Percentiles rank a stretch among this genome's conserved stretches.
Evolutionary conservation across 92 coral and sea anemone species (phyloP).

Genomic region (Meandrina meandrites): DNA sequence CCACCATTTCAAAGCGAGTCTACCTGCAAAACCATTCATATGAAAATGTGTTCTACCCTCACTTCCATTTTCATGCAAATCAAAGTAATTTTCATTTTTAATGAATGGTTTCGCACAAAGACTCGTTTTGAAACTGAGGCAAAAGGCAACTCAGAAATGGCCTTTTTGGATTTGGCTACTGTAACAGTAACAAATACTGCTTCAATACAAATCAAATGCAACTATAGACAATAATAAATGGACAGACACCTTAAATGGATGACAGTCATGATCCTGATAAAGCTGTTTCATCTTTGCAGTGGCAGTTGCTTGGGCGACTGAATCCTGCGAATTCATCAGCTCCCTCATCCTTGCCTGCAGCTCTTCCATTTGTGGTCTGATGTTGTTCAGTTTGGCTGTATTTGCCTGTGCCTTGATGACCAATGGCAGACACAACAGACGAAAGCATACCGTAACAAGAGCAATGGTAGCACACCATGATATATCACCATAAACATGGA

Average conservation of each 20-base stretch:
- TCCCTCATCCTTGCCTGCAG: conserved; percentile 82
- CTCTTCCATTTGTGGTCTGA: conserved; percentile 88
- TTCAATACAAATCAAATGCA: too few relatives aligned
- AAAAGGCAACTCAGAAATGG: too few relatives aligned
- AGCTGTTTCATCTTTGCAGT: conserved; percentile 72
- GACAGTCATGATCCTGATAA: conserved; percentile 86
- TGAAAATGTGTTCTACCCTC: too few relatives aligned
- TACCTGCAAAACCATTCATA: too few relatives aligned
- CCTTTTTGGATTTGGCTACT: too few relatives aligned
- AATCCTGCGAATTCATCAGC: conserved; percentile 77
- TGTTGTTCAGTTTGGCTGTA: conserved; percentile 91
- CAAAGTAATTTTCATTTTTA: too few relatives aligned
- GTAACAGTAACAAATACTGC: too few relatives aligned
- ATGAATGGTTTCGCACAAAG: too few relatives aligned
- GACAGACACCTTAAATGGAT: conserved; percentile 97
- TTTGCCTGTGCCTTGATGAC: conserved; percentile 88
- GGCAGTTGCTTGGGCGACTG: conserved; percentile 77
- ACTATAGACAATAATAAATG: too few relatives aligned
- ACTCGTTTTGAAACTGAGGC: too few relatives aligned
- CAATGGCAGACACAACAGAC: conserved; percentile 81
- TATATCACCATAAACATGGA: conserved; percentile 67
- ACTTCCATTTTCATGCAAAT: too few relatives aligned
- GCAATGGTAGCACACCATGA: conserved; percentile 95
- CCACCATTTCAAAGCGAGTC: too few relatives aligned
- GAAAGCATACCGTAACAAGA: conserved; percentile 71